phyloP scores from a whole-genome alignment of 2,113 vertebrate genomes.

The Rhea pennata region DNA sequence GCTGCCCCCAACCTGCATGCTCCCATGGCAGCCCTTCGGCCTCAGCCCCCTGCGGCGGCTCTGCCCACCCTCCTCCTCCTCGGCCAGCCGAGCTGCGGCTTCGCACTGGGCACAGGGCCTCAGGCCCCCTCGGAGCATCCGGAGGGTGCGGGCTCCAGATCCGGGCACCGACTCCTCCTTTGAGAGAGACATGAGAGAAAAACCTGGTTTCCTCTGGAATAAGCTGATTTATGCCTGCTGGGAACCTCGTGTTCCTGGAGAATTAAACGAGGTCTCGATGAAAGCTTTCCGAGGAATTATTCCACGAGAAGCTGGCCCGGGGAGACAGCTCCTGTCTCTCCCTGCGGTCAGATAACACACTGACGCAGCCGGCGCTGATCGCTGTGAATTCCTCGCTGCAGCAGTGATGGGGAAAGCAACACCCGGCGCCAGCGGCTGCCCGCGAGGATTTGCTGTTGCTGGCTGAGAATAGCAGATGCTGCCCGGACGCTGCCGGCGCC shows the following conservation, averaged over 20 bases:
- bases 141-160: neutral
- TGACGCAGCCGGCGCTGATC: too few relatives aligned
- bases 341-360: neutral
- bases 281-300: neutral
- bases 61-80: neutral
- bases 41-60: neutral
- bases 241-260: neutral
- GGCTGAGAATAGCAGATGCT: too few relatives aligned
- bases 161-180: neutral
- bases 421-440: neutral
- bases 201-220: neutral
- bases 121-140: too few relatives aligned
- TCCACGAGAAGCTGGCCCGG: neutral
- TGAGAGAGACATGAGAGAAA: neutral
- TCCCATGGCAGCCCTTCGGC: neutral
- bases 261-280: neutral
- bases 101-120: neutral
- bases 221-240: neutral
- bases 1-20: neutral
- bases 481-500: too few relatives aligned
- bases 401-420: neutral
- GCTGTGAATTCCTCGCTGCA: neutral
- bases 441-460: too few relatives aligned
- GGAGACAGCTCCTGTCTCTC: neutral
- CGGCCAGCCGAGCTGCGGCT: accelerated